Evolutionary conservation across 2,797 vertebrate genomes (phyloP), one percentile per base, ranked within the genome.

Genomic region (Centropyge bicolor): DNA sequence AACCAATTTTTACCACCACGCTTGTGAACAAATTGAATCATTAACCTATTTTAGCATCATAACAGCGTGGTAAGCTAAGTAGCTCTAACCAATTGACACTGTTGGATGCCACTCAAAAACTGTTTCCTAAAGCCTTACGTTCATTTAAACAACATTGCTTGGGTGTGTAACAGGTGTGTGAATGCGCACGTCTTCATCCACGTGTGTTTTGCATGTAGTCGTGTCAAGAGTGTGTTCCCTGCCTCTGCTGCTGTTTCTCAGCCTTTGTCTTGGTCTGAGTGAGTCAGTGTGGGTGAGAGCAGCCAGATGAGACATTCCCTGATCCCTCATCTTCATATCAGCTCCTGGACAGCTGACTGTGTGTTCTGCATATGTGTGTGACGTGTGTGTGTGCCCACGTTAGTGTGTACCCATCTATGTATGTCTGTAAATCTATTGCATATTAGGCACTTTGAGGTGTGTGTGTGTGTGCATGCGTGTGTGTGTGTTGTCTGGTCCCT

Each of bases 31-130:
- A 86, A 84, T 83, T 59, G 55, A 63, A 40, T 78, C 65, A 75
- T 82, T 82, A 78, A 80, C 81, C 68, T 56, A 52, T 80, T 88
- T 88, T 48, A 89, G 59, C 72, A 70, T 70, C 65, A 77, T 27
- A 84, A 67, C 71, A 38, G 54, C 59, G n/a, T n/a, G 40, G 38
- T 64, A 55, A 76, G 67, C 63, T 64, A 74, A 80, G 65, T 36
- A 68, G 35, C 48, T 46, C 73, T 65, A 31, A 55, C 67, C 59
- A 69, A 80, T 3, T 22, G 7, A 19, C 16, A 5, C 54, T 3
- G 56, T 43, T 56, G 60, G 83, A 70, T 20, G 45, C 51, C 66
- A 70, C 41, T 80, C 55, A 74, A 22, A 43, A 31, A 61, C 52
- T 57, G 66, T 69, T 82, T 73, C 62, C 59, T 63, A 40, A 82